Evolutionary conservation across 2,797 vertebrate genomes (phyloP).

Genomic region (Intellagama lesueurii): DNA sequence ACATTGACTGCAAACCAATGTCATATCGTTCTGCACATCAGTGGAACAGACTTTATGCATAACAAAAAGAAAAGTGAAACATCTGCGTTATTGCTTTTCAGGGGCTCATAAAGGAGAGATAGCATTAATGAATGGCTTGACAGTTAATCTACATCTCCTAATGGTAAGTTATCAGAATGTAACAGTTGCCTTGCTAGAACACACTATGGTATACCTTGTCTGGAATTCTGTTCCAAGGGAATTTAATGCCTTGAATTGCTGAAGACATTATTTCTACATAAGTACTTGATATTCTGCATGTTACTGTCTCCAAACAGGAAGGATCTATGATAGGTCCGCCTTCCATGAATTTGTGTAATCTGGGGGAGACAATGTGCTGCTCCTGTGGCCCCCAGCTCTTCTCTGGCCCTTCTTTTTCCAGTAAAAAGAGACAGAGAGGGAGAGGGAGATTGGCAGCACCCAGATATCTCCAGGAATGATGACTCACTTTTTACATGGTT

Average conservation of each 20-base stretch:
- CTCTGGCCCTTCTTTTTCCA: no score
- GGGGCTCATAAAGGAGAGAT: slow-evolving; percentile 90
- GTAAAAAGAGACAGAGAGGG: no score
- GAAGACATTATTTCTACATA: not conserved
- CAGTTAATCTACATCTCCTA: slow-evolving; percentile 93
- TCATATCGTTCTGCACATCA: slow-evolving; percentile 43
- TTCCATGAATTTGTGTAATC: not conserved
- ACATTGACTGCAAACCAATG: slow-evolving; percentile 11
- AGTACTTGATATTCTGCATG: not conserved
- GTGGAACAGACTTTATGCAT: slow-evolving; percentile 39
- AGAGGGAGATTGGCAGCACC: no score
- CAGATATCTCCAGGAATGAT: no score
- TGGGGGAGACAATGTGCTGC: no score
- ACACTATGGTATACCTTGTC: not conserved
- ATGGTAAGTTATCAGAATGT: slow-evolving; percentile 81
- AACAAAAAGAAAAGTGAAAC: slow-evolving; percentile 49
- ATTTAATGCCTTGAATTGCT: not conserved
- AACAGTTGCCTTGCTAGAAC: slow-evolving; percentile 2
- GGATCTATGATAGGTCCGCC: not conserved
- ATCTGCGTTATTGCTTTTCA: slow-evolving; percentile 72
- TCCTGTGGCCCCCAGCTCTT: no score
- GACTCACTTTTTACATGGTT: no score
- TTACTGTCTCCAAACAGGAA: not conserved
- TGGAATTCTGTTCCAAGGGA: not conserved
- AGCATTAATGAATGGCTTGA: slow-evolving; percentile 94